A percentile compares a stretch with the other conserved stretches of the same genome.
phyloP scores from a whole-genome alignment of 2,888 invertebrate genomes.

The Trachelus troglodyta region DNA sequence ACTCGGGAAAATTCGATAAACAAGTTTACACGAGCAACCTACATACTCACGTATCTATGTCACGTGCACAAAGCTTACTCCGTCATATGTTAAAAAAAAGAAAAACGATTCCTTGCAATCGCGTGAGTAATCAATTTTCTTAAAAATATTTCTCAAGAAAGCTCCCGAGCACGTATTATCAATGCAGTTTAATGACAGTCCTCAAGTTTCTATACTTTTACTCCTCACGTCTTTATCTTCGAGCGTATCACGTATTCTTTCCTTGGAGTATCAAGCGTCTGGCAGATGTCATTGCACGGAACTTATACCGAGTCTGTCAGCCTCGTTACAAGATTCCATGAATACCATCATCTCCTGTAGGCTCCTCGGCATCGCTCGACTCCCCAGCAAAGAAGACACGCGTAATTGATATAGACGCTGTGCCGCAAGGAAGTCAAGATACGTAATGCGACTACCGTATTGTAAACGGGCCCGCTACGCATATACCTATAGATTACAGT shows the following conservation, averaged over 20 bases:
- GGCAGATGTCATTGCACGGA: slow-evolving; percentile 37
- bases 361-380: not conserved
- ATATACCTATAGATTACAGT: not conserved
- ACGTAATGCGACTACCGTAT: not conserved
- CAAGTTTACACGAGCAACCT: not conserved
- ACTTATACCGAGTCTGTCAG: slow-evolving; percentile 28
- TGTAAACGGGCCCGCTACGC: not conserved
- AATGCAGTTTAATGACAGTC: not conserved
- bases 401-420: slow-evolving; percentile 47
- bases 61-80: not conserved
- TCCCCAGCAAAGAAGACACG: slow-evolving; percentile 32
- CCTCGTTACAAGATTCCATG: slow-evolving; percentile 55
- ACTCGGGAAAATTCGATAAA: not conserved
- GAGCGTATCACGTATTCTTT: not conserved
- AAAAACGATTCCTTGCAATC: not conserved
- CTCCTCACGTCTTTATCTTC: not conserved
- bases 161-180: not conserved
- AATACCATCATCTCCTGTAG: slow-evolving; percentile 43
- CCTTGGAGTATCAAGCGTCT: slow-evolving; percentile 19
- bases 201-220: not conserved
- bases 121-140: not conserved
- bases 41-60: not conserved
- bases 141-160: not conserved
- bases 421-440: not conserved
- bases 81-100: not conserved